Conservation (phyloP, 2,888 invertebrate genomes). For the Coenonympha glycerion region DNA sequence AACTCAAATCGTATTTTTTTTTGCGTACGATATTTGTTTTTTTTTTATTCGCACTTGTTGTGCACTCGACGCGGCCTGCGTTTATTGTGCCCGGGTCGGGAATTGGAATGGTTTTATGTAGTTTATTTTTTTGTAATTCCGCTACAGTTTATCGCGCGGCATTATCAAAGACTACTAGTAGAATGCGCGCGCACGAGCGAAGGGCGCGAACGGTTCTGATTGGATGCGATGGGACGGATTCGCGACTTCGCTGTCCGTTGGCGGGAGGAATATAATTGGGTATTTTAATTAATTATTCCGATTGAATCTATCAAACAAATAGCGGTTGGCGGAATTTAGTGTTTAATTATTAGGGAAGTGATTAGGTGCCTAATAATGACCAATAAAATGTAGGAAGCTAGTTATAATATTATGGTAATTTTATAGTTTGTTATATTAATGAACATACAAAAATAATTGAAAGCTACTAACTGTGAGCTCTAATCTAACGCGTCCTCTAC, state of each 20-base stretch:
- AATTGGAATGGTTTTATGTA: conserved; percentile 49
- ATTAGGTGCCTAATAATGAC: neutral
- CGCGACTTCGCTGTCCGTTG: conserved; percentile 35
- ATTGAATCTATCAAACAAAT: neutral
- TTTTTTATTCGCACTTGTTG: conserved; percentile 35
- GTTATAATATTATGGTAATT: too few relatives aligned
- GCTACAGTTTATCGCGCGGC: conserved; percentile 50
- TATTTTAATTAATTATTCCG: neutral
- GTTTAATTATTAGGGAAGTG: neutral
- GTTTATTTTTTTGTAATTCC: conserved; percentile 31
- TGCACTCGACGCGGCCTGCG: conserved; percentile 47
- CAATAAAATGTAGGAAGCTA: too few relatives aligned
- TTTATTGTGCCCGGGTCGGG: conserved; percentile 41
- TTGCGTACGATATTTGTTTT: conserved; percentile 36
- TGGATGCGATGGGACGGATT: conserved; percentile 40
- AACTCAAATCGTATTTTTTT: conserved; percentile 53
- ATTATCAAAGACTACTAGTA: conserved; percentile 55
- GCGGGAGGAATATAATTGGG: conserved; percentile 46
- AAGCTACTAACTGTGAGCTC: too few relatives aligned
- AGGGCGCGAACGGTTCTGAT: conserved; percentile 63
- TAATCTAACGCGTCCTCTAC: too few relatives aligned
- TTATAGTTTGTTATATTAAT: too few relatives aligned
- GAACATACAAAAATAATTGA: too few relatives aligned
- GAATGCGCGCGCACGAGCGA: conserved; percentile 60
- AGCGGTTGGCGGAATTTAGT: neutral